Conservation (phyloP, 2,113 vertebrate genomes). For the Chaetorhynchus papuensis region DNA sequence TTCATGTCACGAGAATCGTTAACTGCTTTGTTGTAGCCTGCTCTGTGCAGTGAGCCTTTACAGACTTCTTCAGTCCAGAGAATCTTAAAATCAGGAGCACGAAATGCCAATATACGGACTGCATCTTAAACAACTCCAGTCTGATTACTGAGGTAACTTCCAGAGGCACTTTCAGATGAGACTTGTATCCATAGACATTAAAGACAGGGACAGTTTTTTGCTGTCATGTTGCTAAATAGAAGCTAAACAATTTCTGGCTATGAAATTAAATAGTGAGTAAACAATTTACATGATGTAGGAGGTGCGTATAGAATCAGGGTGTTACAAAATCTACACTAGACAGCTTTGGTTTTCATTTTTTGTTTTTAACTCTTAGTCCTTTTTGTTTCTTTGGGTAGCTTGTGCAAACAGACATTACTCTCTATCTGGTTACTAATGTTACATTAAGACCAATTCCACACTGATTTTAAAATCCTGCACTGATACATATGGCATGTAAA, state of each 20-base stretch:
- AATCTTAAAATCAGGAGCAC: not conserved
- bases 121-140: not conserved
- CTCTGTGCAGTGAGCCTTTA: constrained; percentile 34
- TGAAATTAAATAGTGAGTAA: not conserved
- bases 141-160: not conserved
- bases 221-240: not conserved
- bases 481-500: not conserved
- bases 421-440: not conserved
- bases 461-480: not conserved
- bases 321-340: not conserved
- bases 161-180: not conserved
- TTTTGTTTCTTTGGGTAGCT: not conserved
- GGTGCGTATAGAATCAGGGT: not conserved
- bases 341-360: not conserved
- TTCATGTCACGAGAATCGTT: constrained; percentile 23
- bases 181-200: not conserved
- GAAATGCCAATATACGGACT: not conserved
- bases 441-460: not conserved
- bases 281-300: not conserved
- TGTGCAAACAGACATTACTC: not conserved
- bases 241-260: not conserved
- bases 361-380: not conserved
- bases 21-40: constrained; percentile 44
- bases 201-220: not conserved
- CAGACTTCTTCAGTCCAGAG: constrained; percentile 7